Conservation (phyloP, 2,113 vertebrate genomes). For the Madoqua kirkii region DNA sequence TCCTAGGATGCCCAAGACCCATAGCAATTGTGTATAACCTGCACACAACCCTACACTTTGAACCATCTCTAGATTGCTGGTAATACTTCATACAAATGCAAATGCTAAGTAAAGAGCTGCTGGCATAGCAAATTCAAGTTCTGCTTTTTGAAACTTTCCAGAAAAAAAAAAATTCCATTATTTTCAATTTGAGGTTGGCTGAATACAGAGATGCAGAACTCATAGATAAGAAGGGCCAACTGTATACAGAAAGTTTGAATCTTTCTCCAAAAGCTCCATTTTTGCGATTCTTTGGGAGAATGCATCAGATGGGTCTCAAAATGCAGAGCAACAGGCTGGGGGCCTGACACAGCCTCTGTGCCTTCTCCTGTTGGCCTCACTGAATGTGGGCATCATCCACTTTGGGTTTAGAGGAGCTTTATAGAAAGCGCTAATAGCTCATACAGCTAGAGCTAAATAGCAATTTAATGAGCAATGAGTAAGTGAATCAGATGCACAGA, state of each 20-base stretch:
- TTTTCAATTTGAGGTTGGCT: not conserved
- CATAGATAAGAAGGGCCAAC: not conserved
- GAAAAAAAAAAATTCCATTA: not conserved
- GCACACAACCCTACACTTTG: not conserved
- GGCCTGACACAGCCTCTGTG: not conserved
- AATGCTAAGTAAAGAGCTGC: not conserved
- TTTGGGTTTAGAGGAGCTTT: not conserved
- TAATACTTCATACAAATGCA: not conserved
- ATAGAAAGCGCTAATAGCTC: not conserved
- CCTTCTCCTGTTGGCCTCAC: not conserved
- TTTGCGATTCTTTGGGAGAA: not conserved
- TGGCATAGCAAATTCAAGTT: not conserved
- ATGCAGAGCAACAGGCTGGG: not conserved
- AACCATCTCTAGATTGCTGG: not conserved
- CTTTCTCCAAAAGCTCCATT: not conserved
- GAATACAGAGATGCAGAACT: not conserved
- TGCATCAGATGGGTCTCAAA: not conserved
- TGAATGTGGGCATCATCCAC: not conserved
- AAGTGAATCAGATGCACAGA: conserved; percentile 47
- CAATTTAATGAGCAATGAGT: conserved; percentile 27
- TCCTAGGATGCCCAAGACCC: not conserved
- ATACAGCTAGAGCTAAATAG: not conserved
- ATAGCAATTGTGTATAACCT: not conserved
- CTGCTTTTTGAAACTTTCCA: not conserved
- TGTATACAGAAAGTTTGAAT: not conserved